These are phyloP conservation scores for Eristalinus aeneus DNA, from an alignment of 2,888 invertebrate genomes.

Conservation along the genomic window DNA sequence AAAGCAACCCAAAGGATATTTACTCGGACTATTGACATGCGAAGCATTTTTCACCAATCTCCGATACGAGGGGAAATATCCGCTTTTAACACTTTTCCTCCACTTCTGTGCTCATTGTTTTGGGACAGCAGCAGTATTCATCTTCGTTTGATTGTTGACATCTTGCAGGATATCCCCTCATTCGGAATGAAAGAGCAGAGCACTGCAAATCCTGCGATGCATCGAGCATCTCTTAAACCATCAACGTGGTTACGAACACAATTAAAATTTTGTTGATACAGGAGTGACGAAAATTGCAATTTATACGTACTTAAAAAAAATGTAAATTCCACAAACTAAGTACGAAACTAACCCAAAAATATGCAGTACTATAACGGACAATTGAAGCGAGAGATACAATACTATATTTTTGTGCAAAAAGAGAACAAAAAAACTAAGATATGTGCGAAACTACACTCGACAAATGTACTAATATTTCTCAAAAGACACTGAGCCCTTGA, in stretches of 20 bases:
- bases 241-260: slow-evolving; percentile 13
- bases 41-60: slow-evolving; percentile 50
- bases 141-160: neutral
- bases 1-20: slow-evolving; percentile 59
- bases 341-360: slow-evolving; percentile 50
- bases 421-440: slow-evolving; percentile 51
- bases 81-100: slow-evolving; percentile 30
- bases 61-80: slow-evolving; percentile 32
- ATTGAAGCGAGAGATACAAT: slow-evolving; percentile 35
- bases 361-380: slow-evolving; percentile 27
- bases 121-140: neutral
- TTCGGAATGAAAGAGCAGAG: slow-evolving; percentile 19
- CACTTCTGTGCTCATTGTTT: slow-evolving; percentile 8
- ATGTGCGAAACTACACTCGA: slow-evolving; percentile 61
- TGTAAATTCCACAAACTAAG: neutral
- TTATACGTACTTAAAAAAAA: neutral
- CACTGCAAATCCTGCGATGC: neutral
- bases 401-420: slow-evolving; percentile 49
- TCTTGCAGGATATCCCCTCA: slow-evolving; percentile 7
- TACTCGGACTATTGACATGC: slow-evolving; percentile 54
- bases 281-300: neutral
- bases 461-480: slow-evolving; percentile 46
- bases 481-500: slow-evolving; percentile 49
- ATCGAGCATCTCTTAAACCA: neutral
- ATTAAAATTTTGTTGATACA: neutral